These are phyloP conservation scores for Limnodromus scolopaceus DNA, from an alignment of 2,797 vertebrate species.

Conservation along the genomic window DNA sequence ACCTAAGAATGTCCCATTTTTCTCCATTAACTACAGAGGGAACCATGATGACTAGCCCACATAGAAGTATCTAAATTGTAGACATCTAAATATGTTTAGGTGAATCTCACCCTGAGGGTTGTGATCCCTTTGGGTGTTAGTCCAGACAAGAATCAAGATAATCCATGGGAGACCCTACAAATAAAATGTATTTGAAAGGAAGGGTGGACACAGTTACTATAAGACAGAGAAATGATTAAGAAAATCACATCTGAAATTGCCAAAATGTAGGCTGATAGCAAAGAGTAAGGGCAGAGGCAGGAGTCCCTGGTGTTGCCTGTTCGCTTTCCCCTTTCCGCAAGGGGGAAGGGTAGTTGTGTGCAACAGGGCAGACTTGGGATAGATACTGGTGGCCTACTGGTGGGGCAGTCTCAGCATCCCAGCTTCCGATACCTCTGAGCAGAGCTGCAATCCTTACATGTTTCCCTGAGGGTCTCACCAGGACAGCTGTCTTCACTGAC, in stretches of 20 bases:
- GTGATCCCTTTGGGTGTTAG: neutral
- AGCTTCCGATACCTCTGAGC: neutral
- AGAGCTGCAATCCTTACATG: neutral
- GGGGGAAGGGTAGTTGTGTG: neutral
- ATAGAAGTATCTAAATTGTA: neutral
- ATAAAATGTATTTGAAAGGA: neutral
- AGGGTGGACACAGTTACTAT: neutral
- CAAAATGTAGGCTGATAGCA: neutral
- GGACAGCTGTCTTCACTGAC: neutral
- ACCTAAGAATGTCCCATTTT: neutral
- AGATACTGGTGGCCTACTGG: neutral
- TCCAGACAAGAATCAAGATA: neutral
- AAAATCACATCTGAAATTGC: neutral
- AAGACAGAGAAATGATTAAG: neutral
- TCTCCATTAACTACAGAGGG: neutral
- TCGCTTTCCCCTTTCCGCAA: neutral
- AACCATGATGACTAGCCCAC: neutral
- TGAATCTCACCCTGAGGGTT: neutral
- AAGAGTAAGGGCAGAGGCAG: neutral
- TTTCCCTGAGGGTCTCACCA: neutral
- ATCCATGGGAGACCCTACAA: neutral
- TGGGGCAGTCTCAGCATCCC: too few relatives aligned
- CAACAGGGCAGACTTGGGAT: neutral
- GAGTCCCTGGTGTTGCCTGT: neutral
- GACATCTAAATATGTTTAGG: neutral